Base-by-base conservation (phyloP, 2,888 invertebrate genomes). In the Keiferia lycopersicella region DNA sequence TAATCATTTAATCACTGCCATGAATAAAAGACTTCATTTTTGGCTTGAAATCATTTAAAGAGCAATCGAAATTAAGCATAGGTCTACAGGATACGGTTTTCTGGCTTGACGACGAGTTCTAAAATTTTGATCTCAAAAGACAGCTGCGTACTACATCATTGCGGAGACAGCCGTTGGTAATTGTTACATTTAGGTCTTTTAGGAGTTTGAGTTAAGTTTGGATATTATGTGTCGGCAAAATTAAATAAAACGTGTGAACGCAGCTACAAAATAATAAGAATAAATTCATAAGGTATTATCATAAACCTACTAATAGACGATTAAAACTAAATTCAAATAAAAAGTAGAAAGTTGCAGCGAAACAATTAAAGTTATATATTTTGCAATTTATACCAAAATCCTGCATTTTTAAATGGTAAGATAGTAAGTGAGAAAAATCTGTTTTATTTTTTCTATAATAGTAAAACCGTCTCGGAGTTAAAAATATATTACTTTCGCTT, bases 351-450 rank as follows among this genome's bases (percentile, higher is more conserved):
- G 73, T 65, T 67, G 80, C 87, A 86, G 88, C 88, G 87, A 82
- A 88, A 87, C 88, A 81, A 83, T 81, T 79, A 75, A 69, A 70
- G 70, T 72, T 72, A 79, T 72, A 81, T 82, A 77, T 82, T 84
- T 85, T 88, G 88, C 88, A 91, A 91, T 91, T 83, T 89, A 91
- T 89, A 91, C 91, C 91, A 91, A 91, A 91, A 89, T 88, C 85
- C 85, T 90, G 91, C 91, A 91, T 91, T 91, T 90, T 85, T 90
- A 84, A 86, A 86, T 88, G 78, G 74, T 90, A 91, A 91, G 87
- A 79, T 75, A 72, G 82, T 78, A 87, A 90, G 89, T 89, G 89
- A 89, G 88, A 89, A 80, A 78, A 66, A 67, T 75, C 77, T 56
- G 56, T 34, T 56, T 56, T 56, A 56, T 56, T 56, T 56, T 82